phyloP scores from a whole-genome alignment of 2,113 vertebrate genomes.

The Plectropomus leopardus region DNA sequence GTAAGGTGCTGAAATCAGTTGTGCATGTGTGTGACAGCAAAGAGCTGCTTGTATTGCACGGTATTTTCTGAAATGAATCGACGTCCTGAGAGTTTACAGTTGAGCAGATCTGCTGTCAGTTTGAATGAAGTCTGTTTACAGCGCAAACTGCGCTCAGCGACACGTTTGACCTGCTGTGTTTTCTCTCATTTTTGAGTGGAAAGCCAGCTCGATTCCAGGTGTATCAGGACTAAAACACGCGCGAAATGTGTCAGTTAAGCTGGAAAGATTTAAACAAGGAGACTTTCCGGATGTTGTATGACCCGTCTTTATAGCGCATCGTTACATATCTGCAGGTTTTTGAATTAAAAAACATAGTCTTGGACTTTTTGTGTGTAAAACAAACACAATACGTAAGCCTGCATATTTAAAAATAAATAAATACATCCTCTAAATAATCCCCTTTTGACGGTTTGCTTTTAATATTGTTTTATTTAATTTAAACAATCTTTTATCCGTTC shows the following conservation, averaged over 20 bases:
- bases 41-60: background rate
- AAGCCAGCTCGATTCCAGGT: background rate
- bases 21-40: background rate
- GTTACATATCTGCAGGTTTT: background rate
- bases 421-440: too few species aligned
- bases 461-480: too few species aligned
- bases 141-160: background rate
- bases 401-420: too few species aligned
- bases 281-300: background rate
- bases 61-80: background rate
- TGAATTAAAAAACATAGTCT: too few species aligned
- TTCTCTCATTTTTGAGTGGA: background rate
- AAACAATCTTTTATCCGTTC: too few species aligned
- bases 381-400: background rate
- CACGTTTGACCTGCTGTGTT: background rate
- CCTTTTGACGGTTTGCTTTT: too few species aligned
- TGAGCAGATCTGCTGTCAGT: background rate
- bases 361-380: too few species aligned
- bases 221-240: too few species aligned
- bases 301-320: background rate
- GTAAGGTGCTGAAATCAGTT: conserved; percentile 23
- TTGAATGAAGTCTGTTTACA: conserved; percentile 36
- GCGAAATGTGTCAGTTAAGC: background rate
- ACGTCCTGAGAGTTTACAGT: background rate
- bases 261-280: background rate